Base-by-base conservation (phyloP, 2,113 vertebrate genomes). In the Myrmophylax atrothorax region DNA sequence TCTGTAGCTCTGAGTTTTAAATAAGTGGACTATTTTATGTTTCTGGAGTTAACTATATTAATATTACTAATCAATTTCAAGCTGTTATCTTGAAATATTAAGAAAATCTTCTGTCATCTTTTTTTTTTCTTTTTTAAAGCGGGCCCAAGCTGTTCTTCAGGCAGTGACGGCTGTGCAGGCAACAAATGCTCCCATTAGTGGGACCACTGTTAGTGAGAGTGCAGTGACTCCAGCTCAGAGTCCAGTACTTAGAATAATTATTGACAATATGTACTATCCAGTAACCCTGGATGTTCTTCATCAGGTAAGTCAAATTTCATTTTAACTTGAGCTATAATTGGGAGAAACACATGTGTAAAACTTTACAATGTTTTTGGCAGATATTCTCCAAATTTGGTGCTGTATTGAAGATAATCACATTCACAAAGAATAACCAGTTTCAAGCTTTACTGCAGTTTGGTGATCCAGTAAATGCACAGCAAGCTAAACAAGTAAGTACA, bases 351-450 rank as follows among this genome's bases (percentile, higher is more conserved):
- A 10, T 42, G 18, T 86, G 3, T 90, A 76, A 97, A 85, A 89
- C 69, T 35, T 58, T 85, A 44, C 81, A 5, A 66, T 91, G 92
- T 86, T 97, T 97, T 96, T 96, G 97, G 95, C 97, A 99, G 99
- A 99, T 99, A 97, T 99, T 99, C 97, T 99, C 99, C 84, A 99
- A 99, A 96, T 99, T 99, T 97, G 99, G 99, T 96, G 99, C 99
- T 93, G 99, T 99, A 67, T 98, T 99, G 98, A 99, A 99, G 98
- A 99, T 99, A 97, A 99, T 99, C 97, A 99, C 99, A 52, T 99
- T 99, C 97, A 99, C 99, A 93, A 99, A 99, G 98, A 99, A 99
- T 97, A 99, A 99, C 97, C 99, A 99, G 97, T 99, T 99, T 97
- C 99, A 99, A 98, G 99, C 99, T 82, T 98, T 99, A 75, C 98